Percentiles rank a stretch among this genome's conserved stretches.
Evolutionary conservation across 2,797 vertebrate species (phyloP).

Genomic region (Coregonus ussuriensis): DNA sequence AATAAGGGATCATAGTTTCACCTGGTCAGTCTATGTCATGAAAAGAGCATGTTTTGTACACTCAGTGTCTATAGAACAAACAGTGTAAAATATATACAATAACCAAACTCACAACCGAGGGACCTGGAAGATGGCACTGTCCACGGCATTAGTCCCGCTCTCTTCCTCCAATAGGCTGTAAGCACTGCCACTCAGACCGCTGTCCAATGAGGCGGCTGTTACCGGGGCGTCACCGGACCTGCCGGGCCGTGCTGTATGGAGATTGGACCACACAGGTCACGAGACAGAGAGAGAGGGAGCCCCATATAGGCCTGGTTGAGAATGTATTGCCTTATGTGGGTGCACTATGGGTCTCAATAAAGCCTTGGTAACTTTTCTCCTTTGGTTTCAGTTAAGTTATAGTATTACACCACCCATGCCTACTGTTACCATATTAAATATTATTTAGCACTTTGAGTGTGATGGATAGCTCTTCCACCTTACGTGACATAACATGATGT

Average conservation of each 20-base stretch:
- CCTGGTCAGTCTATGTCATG: no score
- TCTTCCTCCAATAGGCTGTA: constrained; percentile 92
- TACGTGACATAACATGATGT: neutral
- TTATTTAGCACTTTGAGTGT: no score
- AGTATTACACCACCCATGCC: no score
- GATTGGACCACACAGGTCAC: constrained; percentile 63
- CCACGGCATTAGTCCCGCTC: constrained; percentile 84
- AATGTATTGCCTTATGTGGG: neutral
- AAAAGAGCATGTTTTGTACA: no score
- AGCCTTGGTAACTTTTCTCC: no score
- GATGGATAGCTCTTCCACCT: neutral
- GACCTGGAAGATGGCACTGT: constrained; percentile 91
- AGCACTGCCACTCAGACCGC: constrained; percentile 90
- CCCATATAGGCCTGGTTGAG: neutral
- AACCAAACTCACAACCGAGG: constrained; percentile 89
- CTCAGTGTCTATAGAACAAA: neutral
- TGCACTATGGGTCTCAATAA: neutral
- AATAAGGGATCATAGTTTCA: no score
- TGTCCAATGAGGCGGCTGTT: constrained; percentile 90
- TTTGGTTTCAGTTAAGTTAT: no score
- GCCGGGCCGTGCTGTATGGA: constrained; percentile 83
- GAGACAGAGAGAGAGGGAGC: neutral
- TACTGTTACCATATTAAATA: no score
- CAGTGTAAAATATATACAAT: neutral
- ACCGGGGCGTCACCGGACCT: constrained; percentile 87